phyloP scores from a whole-genome alignment of 2,888 invertebrate genomes.

The Chromoteleia sp. region DNA sequence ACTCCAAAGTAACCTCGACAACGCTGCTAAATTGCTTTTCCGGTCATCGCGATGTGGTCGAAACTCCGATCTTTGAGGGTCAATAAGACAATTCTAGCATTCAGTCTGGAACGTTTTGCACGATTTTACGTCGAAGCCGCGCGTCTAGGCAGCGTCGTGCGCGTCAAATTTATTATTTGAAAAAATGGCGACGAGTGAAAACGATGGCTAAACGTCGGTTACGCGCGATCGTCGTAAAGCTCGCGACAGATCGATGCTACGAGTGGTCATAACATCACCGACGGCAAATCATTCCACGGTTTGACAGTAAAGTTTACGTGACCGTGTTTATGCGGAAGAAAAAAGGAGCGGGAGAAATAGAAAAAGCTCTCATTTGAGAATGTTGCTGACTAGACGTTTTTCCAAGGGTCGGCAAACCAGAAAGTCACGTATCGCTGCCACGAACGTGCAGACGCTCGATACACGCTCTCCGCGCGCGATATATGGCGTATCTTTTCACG shows the following conservation, averaged over 20 bases:
- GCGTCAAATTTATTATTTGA: constrained; percentile 4
- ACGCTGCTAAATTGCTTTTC: constrained; percentile 58
- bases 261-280: constrained; percentile 57
- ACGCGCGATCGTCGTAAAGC: constrained; percentile 16
- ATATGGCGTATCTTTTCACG: constrained; percentile 73
- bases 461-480: constrained; percentile 66
- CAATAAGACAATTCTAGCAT: constrained; percentile 52
- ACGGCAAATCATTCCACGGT: constrained; percentile 52
- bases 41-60: constrained; percentile 46
- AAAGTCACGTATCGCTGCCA: constrained; percentile 70
- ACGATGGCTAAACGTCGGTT: background rate
- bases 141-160: background rate
- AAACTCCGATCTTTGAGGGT: constrained; percentile 9
- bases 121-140: constrained; percentile 17
- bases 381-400: constrained; percentile 68
- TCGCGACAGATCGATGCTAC: constrained; percentile 33
- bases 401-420: constrained; percentile 62
- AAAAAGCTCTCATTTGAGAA: constrained; percentile 52
- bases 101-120: constrained; percentile 37
- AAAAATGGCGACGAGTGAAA: constrained; percentile 16
- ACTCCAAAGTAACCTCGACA: constrained; percentile 26
- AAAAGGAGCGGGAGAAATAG: constrained; percentile 34
- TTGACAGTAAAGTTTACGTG: constrained; percentile 57
- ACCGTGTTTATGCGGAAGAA: constrained; percentile 53
- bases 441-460: constrained; percentile 67